Base-by-base conservation (phyloP, 2,797 vertebrate genomes). In the Vireo griseus region DNA sequence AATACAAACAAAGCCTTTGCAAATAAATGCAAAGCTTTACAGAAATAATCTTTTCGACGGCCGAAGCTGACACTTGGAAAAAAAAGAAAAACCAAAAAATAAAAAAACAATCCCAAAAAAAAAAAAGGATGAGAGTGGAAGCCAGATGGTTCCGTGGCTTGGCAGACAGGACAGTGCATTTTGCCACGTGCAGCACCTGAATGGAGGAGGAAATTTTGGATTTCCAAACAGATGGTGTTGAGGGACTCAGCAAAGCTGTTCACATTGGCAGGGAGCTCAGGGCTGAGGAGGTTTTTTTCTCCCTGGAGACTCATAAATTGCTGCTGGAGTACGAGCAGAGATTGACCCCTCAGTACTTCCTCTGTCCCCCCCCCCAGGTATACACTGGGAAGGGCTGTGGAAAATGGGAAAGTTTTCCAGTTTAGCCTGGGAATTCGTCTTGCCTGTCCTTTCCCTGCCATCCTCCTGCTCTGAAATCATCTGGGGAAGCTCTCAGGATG, bases 161-260 rank as follows among this genome's bases (percentile, higher is more conserved):
- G 94, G 96, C 95, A 97, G 93, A 37, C 86, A 95, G 92, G 93
- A 92, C 93, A 81, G 69, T 52, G 88, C 85, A 18, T 94, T 35
- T 92, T 94, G 94, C 90, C 92, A 96, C 79, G 73, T 96, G 93
- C 91, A 93, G 91, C 92, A 94, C 96, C 93, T 96, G 89, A 95
- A 94, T 85, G 91, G 91, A 96, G 89, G 95, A 96, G 95, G 93
- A 91, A 81, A 92, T 92, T 92, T 95, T 95, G 93, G 93, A 40
- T 94, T 96, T 95, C 76, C 85, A 95, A 91, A 86, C 96, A 94
- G 93, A 92, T 95, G 95, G 93, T 84, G 93, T 94, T 89, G 94
- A 95, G 95, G 95, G 95, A 95, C 93, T 97, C 94, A 5, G 93
- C 89, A 95, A 94, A 95, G 91, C 90, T 96, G 95, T 92, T 96